phyloP scores from a whole-genome alignment of 2,888 invertebrate genomes.

The Leucoma salicis region DNA sequence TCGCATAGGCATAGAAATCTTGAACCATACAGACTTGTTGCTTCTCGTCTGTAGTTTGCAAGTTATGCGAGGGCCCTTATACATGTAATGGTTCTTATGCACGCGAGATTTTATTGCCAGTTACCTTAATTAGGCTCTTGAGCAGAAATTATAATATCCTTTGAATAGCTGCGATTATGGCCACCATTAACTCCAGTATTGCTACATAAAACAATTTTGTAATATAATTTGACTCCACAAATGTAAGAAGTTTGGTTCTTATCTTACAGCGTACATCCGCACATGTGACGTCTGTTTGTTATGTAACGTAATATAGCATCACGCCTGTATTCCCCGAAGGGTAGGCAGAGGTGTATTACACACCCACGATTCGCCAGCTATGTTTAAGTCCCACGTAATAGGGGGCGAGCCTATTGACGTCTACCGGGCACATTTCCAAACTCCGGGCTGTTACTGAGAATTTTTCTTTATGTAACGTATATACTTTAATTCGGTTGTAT shows the following conservation, averaged over 20 bases:
- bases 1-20: neutral
- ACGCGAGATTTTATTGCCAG: constrained; percentile 61
- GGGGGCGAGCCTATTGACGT: no score
- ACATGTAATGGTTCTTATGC: constrained; percentile 52
- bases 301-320: no score
- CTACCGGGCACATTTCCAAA: no score
- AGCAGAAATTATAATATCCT: constrained; percentile 28
- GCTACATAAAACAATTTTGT: constrained; percentile 16
- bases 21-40: constrained; percentile 45
- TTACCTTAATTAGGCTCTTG: constrained; percentile 51
- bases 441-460: no score
- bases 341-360: no score
- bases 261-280: neutral
- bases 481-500: no score
- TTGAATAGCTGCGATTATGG: constrained; percentile 34
- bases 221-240: constrained; percentile 7
- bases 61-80: constrained; percentile 44
- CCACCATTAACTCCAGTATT: constrained; percentile 16
- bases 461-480: no score
- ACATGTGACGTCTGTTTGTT: constrained; percentile 1
- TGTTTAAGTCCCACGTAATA: no score
- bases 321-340: no score
- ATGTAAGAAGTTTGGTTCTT: constrained; percentile 1
- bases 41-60: constrained; percentile 38
- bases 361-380: no score